Conservation (phyloP, 2,888 invertebrate species). For the Nomada goodeniana region DNA sequence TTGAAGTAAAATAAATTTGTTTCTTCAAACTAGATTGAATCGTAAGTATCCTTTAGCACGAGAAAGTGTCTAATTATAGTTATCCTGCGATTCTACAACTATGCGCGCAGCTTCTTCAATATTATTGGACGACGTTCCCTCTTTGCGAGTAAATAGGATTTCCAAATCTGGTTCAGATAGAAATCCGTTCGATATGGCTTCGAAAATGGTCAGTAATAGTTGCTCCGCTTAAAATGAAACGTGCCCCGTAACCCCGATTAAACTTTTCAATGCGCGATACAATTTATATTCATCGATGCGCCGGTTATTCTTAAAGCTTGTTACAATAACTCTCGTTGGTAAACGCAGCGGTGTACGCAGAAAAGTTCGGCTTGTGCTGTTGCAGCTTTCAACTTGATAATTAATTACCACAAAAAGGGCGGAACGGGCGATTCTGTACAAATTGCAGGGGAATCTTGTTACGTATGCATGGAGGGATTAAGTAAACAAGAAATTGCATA, state of each 20-base stretch:
- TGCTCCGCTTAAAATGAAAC: neutral
- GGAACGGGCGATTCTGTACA: slow-evolving; percentile 27
- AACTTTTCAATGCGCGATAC: slow-evolving; percentile 30
- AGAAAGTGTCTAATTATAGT: too few species aligned
- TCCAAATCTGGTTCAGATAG: neutral
- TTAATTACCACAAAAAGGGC: slow-evolving; percentile 26
- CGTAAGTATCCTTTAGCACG: too few species aligned
- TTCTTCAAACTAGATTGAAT: too few species aligned
- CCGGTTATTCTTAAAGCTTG: slow-evolving; percentile 25
- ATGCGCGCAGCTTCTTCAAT: too few species aligned
- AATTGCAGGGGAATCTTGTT: slow-evolving; percentile 42
- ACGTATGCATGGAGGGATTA: slow-evolving; percentile 35
- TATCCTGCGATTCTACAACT: too few species aligned
- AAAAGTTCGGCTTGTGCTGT: slow-evolving; percentile 9
- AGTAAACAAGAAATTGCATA: neutral
- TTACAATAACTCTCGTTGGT: slow-evolving; percentile 24
- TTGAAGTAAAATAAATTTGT: too few species aligned
- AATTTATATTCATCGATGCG: slow-evolving; percentile 52
- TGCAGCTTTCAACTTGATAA: slow-evolving; percentile 28
- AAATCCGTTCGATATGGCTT: neutral
- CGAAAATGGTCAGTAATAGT: slow-evolving; percentile 4
- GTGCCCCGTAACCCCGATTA: slow-evolving; percentile 16
- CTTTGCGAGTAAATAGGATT: too few species aligned
- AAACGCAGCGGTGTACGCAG: neutral
- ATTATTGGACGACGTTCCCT: too few species aligned